A percentile compares a stretch with the other conserved stretches of the same genome.
Evolutionary conservation across 1,140 invertebrate species (phyloP).

Genomic region (Zaprionus taronus): DNA sequence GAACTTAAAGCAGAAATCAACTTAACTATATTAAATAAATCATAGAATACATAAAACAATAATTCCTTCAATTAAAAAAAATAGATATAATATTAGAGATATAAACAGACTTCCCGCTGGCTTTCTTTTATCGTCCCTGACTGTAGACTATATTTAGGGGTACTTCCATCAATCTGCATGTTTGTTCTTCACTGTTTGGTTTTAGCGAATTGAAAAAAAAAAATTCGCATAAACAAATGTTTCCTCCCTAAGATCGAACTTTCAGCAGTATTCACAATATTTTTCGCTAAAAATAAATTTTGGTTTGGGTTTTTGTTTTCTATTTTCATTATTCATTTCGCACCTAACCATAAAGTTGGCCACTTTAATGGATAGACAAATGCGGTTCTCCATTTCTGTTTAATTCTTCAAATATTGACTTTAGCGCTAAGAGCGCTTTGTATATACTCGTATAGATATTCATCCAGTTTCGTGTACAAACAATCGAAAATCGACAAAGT

Average conservation of each 20-base stretch:
- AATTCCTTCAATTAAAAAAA: too few relatives aligned
- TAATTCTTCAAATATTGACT: slow-evolving; percentile 69
- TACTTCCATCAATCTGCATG: slow-evolving; percentile 39
- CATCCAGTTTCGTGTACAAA: slow-evolving; percentile 38
- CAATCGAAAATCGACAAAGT: slow-evolving; percentile 41
- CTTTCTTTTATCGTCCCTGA: not conserved
- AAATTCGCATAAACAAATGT: slow-evolving; percentile 65
- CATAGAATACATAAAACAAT: not conserved
- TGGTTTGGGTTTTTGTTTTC: slow-evolving; percentile 31
- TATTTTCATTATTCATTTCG: slow-evolving; percentile 58
- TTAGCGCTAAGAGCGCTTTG: slow-evolving; percentile 50
- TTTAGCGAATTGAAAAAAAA: slow-evolving; percentile 28
- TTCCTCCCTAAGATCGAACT: slow-evolving; percentile 52
- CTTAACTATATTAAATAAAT: not conserved
- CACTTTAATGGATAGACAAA: slow-evolving; percentile 64
- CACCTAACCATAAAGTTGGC: slow-evolving; percentile 72
- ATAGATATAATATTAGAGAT: not conserved
- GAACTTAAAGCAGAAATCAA: too few relatives aligned
- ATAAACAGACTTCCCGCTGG: slow-evolving; percentile 5
- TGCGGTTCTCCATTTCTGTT: slow-evolving; percentile 26
- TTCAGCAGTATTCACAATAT: slow-evolving; percentile 53
- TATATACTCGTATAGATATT: slow-evolving; percentile 47
- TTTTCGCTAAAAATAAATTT: slow-evolving; percentile 50
- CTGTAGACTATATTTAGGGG: slow-evolving; percentile 23
- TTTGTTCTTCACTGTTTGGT: slow-evolving; percentile 39